Evolutionary conservation across 2,888 invertebrate genomes (phyloP).

Genomic region (Megalurothrips usitatus): DNA sequence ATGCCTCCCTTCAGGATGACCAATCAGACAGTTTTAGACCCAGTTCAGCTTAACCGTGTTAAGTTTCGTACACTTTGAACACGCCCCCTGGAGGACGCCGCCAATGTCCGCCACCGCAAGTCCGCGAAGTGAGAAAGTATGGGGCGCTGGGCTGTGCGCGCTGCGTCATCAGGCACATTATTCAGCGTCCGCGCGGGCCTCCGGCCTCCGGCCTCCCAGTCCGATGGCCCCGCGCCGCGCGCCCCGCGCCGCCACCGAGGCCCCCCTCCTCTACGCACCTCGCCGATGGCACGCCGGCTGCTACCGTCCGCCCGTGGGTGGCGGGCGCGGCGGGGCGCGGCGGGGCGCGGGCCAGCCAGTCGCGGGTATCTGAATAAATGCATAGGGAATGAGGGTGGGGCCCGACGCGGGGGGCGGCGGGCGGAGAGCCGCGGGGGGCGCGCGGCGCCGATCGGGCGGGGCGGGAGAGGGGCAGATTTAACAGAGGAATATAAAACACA

Average conservation of each 20-base stretch:
- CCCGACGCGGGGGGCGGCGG: conserved; percentile 33
- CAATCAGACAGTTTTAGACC: no score
- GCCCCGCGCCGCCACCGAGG: background rate
- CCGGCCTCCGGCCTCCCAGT: no score
- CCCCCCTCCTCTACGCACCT: background rate
- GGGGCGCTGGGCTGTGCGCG: no score
- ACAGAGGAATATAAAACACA: conserved; percentile 37
- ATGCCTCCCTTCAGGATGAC: no score
- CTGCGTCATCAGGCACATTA: no score
- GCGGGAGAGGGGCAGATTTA: conserved; percentile 38
- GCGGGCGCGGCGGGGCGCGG: conserved; percentile 39
- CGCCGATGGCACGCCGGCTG: background rate
- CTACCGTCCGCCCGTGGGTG: conserved; percentile 27
- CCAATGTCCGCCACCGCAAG: no score
- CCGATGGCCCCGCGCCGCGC: no score
- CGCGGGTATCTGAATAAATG: conserved; percentile 41
- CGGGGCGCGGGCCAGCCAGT: conserved; percentile 36
- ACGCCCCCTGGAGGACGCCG: no score
- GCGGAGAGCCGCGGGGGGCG: conserved; percentile 33
- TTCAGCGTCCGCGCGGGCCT: no score
- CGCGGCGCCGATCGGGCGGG: conserved; percentile 30
- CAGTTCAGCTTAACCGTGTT: no score
- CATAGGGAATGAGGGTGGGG: conserved; percentile 49
- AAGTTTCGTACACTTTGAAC: no score
- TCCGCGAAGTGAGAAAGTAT: no score